Conservation (phyloP, 2,888 invertebrate genomes). For the Scelioninae gen. 2 region DNA sequence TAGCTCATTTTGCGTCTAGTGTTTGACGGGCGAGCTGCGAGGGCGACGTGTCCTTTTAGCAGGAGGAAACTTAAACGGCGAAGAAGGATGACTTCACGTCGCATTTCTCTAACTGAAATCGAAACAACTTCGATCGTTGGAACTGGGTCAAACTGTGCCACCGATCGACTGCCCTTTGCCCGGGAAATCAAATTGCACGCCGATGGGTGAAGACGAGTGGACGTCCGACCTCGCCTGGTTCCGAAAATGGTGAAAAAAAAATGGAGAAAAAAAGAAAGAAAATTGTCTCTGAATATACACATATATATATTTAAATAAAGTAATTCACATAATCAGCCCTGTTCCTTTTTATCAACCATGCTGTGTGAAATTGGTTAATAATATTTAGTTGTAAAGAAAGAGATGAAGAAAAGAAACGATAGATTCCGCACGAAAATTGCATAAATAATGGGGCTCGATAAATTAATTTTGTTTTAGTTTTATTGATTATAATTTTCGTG, state of each 20-base stretch:
- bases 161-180: neutral
- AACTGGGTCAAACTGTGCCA: conserved; percentile 33
- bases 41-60: neutral
- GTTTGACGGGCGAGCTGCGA: conserved; percentile 20
- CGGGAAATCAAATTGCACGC: conserved; percentile 24
- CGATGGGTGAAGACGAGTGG: conserved; percentile 2
- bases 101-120: conserved; percentile 1
- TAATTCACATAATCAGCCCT: conserved; percentile 14
- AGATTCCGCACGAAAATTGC: conserved; percentile 21
- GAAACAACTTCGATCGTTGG: conserved; percentile 14
- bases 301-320: neutral
- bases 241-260: no score
- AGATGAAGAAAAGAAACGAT: conserved; percentile 40
- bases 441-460: neutral
- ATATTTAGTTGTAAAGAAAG: conserved; percentile 36
- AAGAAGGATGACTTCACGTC: conserved; percentile 2
- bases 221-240: no score
- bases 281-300: no score
- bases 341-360: conserved; percentile 43
- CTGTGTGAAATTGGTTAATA: conserved; percentile 56
- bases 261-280: no score
- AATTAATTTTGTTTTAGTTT: neutral
- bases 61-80: neutral
- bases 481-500: conserved; percentile 13
- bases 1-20: conserved; percentile 19